phyloP scores from a whole-genome alignment of 2,113 vertebrate species.

The Labeo rohita region DNA sequence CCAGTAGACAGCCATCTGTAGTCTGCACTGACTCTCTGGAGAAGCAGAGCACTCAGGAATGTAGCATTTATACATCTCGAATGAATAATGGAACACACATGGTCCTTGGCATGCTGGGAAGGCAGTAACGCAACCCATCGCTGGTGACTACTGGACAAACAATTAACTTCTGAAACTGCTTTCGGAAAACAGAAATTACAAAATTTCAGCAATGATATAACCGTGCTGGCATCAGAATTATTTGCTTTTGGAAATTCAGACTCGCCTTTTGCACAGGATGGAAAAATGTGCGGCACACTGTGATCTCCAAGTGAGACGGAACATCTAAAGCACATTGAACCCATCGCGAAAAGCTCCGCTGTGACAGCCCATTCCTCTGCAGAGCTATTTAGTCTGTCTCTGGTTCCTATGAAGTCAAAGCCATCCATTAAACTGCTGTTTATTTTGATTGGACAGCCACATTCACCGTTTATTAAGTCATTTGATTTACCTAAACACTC shows the following conservation, averaged over 20 bases:
- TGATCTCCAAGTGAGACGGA: constrained; percentile 4
- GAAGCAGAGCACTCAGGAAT: constrained; percentile 39
- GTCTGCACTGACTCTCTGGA: constrained; percentile 28
- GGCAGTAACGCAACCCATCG: neutral
- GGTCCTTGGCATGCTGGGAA: constrained; percentile 21
- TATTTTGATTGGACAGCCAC: constrained; percentile 39
- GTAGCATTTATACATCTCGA: constrained; percentile 34
- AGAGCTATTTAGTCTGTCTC: constrained; percentile 41
- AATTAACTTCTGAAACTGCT: constrained; percentile 3
- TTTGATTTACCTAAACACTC: constrained; percentile 35
- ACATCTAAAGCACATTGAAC: constrained; percentile 31
- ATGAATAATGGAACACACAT: constrained; percentile 40
- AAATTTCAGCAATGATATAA: neutral
- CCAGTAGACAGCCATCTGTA: constrained; percentile 32
- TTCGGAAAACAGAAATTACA: neutral
- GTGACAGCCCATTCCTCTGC: constrained; percentile 24
- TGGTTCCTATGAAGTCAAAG: constrained; percentile 25
- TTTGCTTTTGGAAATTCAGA: constrained; percentile 11
- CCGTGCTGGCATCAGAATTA: neutral
- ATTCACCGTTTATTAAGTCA: constrained; percentile 19
- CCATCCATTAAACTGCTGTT: constrained; percentile 16
- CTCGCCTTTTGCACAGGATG: neutral
- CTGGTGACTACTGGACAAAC: constrained; percentile 26
- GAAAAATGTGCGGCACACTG: constrained; percentile 2
- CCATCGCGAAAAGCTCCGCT: neutral